phyloP scores from a whole-genome alignment of 2,888 invertebrate genomes.

The Sacculina carcini region DNA sequence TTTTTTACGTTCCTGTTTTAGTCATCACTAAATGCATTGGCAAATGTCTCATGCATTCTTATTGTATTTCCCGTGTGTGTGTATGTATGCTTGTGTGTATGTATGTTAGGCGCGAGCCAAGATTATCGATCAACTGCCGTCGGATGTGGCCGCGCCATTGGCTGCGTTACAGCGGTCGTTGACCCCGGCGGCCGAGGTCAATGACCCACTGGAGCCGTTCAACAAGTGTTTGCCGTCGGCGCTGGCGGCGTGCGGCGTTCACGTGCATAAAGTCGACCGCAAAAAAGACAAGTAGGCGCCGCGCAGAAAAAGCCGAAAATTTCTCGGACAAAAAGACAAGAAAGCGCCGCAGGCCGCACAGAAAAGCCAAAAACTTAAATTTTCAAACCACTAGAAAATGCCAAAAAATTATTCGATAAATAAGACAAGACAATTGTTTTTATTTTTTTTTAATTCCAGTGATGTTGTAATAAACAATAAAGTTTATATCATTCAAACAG shows the following conservation, averaged over 20 bases:
- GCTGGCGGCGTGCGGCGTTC: slow-evolving; percentile 20
- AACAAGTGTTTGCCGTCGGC: slow-evolving; percentile 42
- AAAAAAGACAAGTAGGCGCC: slow-evolving; percentile 11
- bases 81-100: not conserved
- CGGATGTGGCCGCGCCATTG: slow-evolving; percentile 38
- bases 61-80: too few species aligned
- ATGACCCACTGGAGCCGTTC: slow-evolving; percentile 47
- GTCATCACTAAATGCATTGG: too few species aligned
- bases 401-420: too few species aligned
- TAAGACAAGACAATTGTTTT: too few species aligned
- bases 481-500: too few species aligned
- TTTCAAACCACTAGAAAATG: too few species aligned
- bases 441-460: too few species aligned
- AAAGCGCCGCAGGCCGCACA: too few species aligned
- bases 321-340: not conserved
- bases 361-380: too few species aligned
- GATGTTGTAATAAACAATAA: too few species aligned
- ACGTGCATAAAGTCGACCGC: slow-evolving; percentile 13
- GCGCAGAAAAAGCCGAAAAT: not conserved
- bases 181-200: slow-evolving; percentile 27
- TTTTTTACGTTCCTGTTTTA: too few species aligned
- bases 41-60: too few species aligned
- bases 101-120: slow-evolving; percentile 23
- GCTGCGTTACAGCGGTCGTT: slow-evolving; percentile 39
- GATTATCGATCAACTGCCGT: slow-evolving; percentile 24